Conservation (phyloP, 2,113 vertebrate genomes). For the Tyrannus savana region DNA sequence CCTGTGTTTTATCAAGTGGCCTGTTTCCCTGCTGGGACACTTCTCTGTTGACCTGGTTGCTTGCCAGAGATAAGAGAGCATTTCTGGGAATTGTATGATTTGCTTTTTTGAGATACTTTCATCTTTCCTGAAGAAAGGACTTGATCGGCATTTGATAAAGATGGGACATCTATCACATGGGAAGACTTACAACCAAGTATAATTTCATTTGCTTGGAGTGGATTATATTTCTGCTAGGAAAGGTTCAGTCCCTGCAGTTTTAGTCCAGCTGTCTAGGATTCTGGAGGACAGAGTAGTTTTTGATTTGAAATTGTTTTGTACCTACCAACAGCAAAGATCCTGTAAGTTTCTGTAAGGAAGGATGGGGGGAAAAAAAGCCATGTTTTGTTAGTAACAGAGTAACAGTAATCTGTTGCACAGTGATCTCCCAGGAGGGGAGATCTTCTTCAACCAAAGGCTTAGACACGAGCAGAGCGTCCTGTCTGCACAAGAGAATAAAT, state of each 20-base stretch:
- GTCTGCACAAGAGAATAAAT: not conserved
- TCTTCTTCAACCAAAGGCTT: not conserved
- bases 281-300: not conserved
- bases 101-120: not conserved
- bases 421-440: not conserved
- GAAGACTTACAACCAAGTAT: not conserved
- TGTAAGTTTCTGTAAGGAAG: not conserved
- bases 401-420: not conserved
- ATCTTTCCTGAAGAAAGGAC: not conserved
- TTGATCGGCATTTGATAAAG: not conserved
- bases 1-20: not conserved
- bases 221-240: not conserved
- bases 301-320: not conserved
- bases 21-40: not conserved
- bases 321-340: not conserved
- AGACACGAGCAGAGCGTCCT: not conserved
- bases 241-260: not conserved
- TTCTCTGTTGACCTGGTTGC: not conserved
- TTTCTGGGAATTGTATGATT: not conserved
- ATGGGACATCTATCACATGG: not conserved
- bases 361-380: fast-evolving
- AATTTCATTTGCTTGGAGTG: not conserved
- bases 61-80: not conserved
- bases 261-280: not conserved
- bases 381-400: not conserved